Conservation (phyloP, 2,113 vertebrate species). For the Psittacara wagleri region DNA sequence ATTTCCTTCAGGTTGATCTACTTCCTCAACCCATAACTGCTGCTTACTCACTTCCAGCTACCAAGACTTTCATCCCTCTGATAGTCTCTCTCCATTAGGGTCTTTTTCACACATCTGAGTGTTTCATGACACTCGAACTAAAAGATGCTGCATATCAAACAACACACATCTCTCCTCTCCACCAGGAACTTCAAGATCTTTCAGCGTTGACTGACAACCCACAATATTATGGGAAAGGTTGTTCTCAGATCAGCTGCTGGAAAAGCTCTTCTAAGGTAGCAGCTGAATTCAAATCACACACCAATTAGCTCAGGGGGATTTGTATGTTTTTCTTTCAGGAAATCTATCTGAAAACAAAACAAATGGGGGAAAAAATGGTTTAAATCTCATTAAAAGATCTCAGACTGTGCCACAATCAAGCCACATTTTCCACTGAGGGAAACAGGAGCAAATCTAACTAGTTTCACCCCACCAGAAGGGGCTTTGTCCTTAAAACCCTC, state of each 20-base stretch:
- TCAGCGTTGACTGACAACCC: background rate
- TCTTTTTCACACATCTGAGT: background rate
- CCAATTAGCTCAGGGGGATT: constrained; percentile 59
- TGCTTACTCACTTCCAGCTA: background rate
- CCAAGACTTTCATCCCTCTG: background rate
- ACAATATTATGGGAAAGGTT: constrained; percentile 4
- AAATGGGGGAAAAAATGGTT: background rate
- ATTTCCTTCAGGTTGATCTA: background rate
- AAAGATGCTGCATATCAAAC: background rate
- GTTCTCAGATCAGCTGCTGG: constrained; percentile 32
- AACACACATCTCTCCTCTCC: background rate
- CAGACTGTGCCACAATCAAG: background rate
- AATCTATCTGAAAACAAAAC: constrained; percentile 50
- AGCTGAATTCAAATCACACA: constrained; percentile 62
- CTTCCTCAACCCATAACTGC: background rate
- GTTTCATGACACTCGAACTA: background rate
- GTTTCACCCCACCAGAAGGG: background rate
- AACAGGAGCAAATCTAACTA: background rate
- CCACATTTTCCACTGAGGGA: background rate
- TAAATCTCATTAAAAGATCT: constrained; percentile 35
- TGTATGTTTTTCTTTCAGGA: constrained; percentile 53
- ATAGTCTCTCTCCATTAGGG: background rate
- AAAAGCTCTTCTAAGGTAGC: constrained; percentile 41
- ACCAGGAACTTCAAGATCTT: background rate
- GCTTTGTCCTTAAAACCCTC: background rate